These are phyloP conservation scores for Melanotaenia duboulayi DNA, from an alignment of 2,113 vertebrate genomes.

Conservation along the genomic window DNA sequence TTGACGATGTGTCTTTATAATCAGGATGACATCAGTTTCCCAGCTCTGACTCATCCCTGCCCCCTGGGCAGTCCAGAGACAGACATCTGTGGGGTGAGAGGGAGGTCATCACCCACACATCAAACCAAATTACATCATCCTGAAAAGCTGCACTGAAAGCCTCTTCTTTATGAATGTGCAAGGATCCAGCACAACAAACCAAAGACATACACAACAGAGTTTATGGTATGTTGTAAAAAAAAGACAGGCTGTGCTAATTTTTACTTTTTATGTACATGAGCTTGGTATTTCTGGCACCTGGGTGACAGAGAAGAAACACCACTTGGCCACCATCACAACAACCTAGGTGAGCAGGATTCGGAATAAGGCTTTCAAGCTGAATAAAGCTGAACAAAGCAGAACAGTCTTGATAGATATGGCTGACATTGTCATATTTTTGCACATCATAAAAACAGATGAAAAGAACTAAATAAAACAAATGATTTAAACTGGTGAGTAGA, in stretches of 20 bases:
- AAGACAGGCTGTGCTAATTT: conserved; percentile 42
- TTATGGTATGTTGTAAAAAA: conserved; percentile 19
- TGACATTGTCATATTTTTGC: too few species aligned
- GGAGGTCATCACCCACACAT: conserved; percentile 63
- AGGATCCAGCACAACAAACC: conserved; percentile 1
- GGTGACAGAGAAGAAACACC: conserved; percentile 75
- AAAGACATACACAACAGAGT: conserved; percentile 8
- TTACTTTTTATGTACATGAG: neutral
- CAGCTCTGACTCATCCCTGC: conserved; percentile 63
- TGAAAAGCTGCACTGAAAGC: conserved; percentile 26
- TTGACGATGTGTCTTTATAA: conserved; percentile 47
- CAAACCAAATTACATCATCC: conserved; percentile 66
- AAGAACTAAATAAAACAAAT: too few species aligned
- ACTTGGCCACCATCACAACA: conserved; percentile 60
- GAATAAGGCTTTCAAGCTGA: neutral
- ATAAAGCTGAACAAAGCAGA: conserved; percentile 29
- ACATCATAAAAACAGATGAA: too few species aligned
- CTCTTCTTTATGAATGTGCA: conserved; percentile 23
- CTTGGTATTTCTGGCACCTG: conserved; percentile 68
- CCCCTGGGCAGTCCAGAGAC: conserved; percentile 41
- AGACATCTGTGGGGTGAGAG: conserved; percentile 49
- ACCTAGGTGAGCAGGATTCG: conserved; percentile 40
- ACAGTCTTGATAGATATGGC: too few species aligned
- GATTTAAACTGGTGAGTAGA: too few species aligned
- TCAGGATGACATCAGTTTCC: conserved; percentile 66